These are phyloP conservation scores for Pseudomugil gertrudae DNA, from an alignment of 2,797 vertebrate genomes.

Conservation along the genomic window DNA sequence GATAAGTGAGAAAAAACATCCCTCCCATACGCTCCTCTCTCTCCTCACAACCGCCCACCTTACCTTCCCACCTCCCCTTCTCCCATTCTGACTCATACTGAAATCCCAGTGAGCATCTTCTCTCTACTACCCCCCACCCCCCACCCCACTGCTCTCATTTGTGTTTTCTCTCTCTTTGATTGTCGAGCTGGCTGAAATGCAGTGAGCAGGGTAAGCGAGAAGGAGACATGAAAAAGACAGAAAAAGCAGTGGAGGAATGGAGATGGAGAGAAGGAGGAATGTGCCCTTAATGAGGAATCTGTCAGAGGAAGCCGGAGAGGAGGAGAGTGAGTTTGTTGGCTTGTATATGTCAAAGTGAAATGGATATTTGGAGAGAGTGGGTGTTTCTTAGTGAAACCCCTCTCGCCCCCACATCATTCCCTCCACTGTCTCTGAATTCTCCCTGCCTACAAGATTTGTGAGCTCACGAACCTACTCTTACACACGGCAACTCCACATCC, in stretches of 20 bases:
- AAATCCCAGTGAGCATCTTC: conserved; percentile 78
- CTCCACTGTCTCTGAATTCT: conserved; percentile 44
- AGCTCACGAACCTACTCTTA: conserved; percentile 46
- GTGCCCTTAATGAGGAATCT: conserved; percentile 79
- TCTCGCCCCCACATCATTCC: conserved; percentile 62
- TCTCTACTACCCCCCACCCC: conserved; percentile 1
- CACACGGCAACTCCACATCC: conserved; percentile 52
- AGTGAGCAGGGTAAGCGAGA: conserved; percentile 60
- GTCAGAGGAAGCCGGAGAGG: conserved; percentile 57
- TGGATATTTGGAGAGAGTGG: conserved; percentile 64
- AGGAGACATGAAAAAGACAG: conserved; percentile 61
- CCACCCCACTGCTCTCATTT: conserved; percentile 70
- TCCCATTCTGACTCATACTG: conserved; percentile 83
- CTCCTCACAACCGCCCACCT: conserved; percentile 71
- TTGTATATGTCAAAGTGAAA: conserved; percentile 52
- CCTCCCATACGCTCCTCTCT: conserved; percentile 60
- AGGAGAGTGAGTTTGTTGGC: conserved; percentile 8
- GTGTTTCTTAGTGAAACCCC: conserved; percentile 78
- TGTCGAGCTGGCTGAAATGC: conserved; percentile 72
- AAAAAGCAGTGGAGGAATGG: conserved; percentile 43
- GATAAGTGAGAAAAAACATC: conserved; percentile 69
- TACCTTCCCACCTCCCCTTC: conserved; percentile 72
- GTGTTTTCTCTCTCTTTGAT: conserved; percentile 82
- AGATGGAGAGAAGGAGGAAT: conserved; percentile 43
- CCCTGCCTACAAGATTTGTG: conserved; percentile 53